These are phyloP conservation scores for Actias luna DNA, from an alignment of 2,888 invertebrate genomes.

Conservation along the genomic window DNA sequence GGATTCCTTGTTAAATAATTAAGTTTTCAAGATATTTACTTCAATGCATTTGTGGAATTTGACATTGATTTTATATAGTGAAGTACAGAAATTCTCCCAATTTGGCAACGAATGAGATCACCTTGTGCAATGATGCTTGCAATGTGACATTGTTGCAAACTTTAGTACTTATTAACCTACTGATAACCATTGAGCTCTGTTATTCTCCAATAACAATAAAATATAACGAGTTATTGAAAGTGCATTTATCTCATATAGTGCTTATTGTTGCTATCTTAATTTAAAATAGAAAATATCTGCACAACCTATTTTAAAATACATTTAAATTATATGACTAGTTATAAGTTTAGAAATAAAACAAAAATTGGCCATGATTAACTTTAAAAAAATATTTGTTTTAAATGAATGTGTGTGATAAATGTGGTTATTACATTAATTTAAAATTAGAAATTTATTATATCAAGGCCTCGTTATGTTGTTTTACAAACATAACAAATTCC, in stretches of 20 bases:
- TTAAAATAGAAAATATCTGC: background rate
- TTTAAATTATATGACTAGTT: too few relatives aligned
- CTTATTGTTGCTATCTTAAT: background rate
- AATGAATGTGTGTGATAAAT: too few relatives aligned
- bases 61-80: slow-evolving; percentile 13
- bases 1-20: background rate
- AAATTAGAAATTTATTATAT: too few relatives aligned
- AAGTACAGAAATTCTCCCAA: slow-evolving; percentile 26
- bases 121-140: slow-evolving; percentile 49
- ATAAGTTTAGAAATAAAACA: too few relatives aligned
- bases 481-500: too few relatives aligned
- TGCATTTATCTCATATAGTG: slow-evolving; percentile 7
- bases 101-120: slow-evolving; percentile 49
- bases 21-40: slow-evolving; percentile 1
- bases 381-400: too few relatives aligned
- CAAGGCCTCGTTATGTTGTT: too few relatives aligned
- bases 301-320: background rate
- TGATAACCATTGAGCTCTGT: slow-evolving; percentile 36
- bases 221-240: slow-evolving; percentile 10
- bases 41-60: slow-evolving; percentile 6
- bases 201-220: slow-evolving; percentile 18
- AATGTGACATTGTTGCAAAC: slow-evolving; percentile 57
- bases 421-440: too few relatives aligned
- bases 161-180: slow-evolving; percentile 41
- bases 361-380: too few relatives aligned